Base-by-base conservation (phyloP, 1,140 invertebrate genomes). In the Bombus confusus region DNA sequence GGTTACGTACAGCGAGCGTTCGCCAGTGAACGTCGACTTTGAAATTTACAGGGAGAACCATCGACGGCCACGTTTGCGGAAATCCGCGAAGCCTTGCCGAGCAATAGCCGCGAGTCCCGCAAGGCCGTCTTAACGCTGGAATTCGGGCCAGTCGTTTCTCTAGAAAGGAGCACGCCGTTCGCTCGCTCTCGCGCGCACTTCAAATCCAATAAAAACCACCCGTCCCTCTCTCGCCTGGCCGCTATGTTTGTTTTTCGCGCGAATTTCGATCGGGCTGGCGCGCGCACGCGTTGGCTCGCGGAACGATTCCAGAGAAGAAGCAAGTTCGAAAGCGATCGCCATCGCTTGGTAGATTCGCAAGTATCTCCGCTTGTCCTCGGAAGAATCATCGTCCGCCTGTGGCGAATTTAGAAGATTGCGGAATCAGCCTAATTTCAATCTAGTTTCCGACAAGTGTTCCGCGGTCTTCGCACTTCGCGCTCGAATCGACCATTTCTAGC, bases 91-190 rank as follows among this genome's bases (percentile, higher is more conserved):
- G 80, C 80, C 90, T 88, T 86, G 86, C 69, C 72, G 79, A 76
- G 47, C 47, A 52, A 52, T 52, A 87, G 80, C 87, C 87, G 84
- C 90, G 89, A 90, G 91, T 88, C 88, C 88, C 91, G 88, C 91
- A 91, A 91, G 91, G 91, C 90, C 91, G 91, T 91, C 88, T 91
- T 84, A 89, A 84, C 86, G 81, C 10, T 86, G 88, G 91, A 91
- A 91, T 91, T 91, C 90, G 90, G 90, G 91, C 90, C 91, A 91
- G 78, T 83, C 91, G 91, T 91, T 91, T 91, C 90, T 87, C 88
- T 91, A 91, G 91, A 92, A 92, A 92, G 91, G 90, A 91, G 90
- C 90, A 87, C 89, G 90, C 86, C 89, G 82, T 75, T 89, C 86
- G 86, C 80, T 82, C 89, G 77, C 72, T 68, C 73, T 41, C 64